Evolutionary conservation across 2,888 invertebrate genomes (phyloP), one percentile per base, ranked within the genome.

Genomic region (Gandaritis pyraliata): DNA sequence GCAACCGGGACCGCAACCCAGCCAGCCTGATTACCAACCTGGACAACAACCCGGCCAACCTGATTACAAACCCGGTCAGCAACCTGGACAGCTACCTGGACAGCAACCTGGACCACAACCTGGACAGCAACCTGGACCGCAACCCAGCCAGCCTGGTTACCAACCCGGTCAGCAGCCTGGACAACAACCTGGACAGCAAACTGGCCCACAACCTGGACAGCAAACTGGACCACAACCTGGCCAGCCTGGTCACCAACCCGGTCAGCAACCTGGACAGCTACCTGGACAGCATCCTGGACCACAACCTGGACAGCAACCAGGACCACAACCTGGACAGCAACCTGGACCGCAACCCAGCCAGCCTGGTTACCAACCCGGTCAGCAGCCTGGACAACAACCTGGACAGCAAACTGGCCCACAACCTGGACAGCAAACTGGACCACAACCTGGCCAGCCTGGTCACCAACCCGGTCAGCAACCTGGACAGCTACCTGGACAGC

Each of bases 71-170:
- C 52, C 58, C 5, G 58, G 39, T 8, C 13, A 30, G 13, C 30
- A 47, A 7, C 41, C 41, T 10, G 45, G 55, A 4, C 46, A 70
- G 7, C 0, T 0, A 11, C 77, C 78, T 1, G 79, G 77, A 23
- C 23, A 45, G 13, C 29, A 61, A 16, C 56, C 81, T 6, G 81
- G 84, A 16, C 51, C 70, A 5, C 23, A 39, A 4, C 76, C 78
- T 18, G 74, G 76, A 47, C 58, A 54, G 33, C 61, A 43, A 61
- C 76, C 50, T 57, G 73, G 45, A 4, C 16, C 13, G 10, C 36
- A 56, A 43, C 56, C 57, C 7, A 15, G 41, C 1, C 15, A 41
- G 8, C 41, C 41, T 2, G 45, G 41, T 1, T 7, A 23, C 0
- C 57, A 43, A 36, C 56, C 56, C 4, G 56, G 56, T 8, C 7